Conservation (phyloP, 2,113 vertebrate species). For the Ranitomeya variabilis region DNA sequence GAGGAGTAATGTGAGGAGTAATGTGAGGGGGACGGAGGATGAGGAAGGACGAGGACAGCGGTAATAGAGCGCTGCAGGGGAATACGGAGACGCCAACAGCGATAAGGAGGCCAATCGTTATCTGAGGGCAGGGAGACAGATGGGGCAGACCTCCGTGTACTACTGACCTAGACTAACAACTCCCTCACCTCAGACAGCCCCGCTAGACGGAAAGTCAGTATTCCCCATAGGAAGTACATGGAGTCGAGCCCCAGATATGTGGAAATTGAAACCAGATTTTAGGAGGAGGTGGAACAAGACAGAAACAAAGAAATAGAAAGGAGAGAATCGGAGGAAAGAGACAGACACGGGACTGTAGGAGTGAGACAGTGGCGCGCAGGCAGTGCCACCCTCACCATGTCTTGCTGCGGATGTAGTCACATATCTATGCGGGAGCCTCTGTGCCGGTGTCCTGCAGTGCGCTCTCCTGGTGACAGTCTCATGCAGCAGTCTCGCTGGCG, state of each 20-base stretch:
- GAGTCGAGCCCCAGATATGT: not conserved
- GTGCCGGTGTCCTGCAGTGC: slow-evolving; percentile 11
- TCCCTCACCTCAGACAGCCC: not conserved
- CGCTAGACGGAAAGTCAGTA: not conserved
- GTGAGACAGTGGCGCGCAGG: slow-evolving; percentile 12
- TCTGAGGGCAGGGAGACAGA: not conserved
- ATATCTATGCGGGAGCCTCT: slow-evolving; percentile 15
- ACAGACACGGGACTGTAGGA: not conserved
- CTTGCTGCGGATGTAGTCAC: slow-evolving; percentile 40
- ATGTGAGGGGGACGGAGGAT: not conserved
- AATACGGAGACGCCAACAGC: not conserved
- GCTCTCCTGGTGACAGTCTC: slow-evolving; percentile 7
- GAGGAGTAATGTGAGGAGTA: no score
- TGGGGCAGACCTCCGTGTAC: not conserved
- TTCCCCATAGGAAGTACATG: slow-evolving; percentile 2
- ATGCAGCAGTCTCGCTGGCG: slow-evolving; percentile 1
- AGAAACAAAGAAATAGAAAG: slow-evolving; percentile 14
- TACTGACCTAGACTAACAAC: not conserved
- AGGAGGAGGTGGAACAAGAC: slow-evolving; percentile 46
- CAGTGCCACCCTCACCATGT: slow-evolving; percentile 47
- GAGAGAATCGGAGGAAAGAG: slow-evolving; percentile 19
- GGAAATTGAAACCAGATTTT: slow-evolving; percentile 57
- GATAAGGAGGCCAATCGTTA: not conserved
- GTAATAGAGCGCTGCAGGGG: not conserved
- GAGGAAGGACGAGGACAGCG: not conserved